Percentiles rank a stretch among this genome's conserved stretches.
These are phyloP conservation scores for Prietella phreatophila DNA, from an alignment of 2,113 vertebrate species.

Conservation along the genomic window DNA sequence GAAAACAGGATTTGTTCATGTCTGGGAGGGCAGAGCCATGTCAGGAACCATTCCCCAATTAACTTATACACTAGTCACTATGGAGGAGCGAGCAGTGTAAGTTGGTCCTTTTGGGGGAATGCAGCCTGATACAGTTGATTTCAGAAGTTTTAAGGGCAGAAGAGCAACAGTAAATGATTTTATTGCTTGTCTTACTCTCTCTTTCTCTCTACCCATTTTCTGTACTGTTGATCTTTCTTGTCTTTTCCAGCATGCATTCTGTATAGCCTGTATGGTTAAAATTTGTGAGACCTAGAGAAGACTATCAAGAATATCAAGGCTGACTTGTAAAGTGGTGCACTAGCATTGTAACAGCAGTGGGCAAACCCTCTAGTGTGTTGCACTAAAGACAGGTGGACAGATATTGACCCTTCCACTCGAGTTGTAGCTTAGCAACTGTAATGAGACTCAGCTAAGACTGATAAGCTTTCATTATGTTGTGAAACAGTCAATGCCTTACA, in stretches of 20 bases:
- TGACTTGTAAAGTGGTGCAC: neutral
- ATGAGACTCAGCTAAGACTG: neutral
- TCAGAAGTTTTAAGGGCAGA: slow-evolving; percentile 23
- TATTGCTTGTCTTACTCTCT: neutral
- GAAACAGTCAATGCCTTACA: neutral
- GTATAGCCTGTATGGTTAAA: neutral
- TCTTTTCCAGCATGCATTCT: neutral
- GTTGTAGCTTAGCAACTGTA: slow-evolving; percentile 1
- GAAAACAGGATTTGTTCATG: slow-evolving; percentile 22
- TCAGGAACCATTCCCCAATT: slow-evolving; percentile 32
- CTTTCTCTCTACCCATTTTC: slow-evolving; percentile 43
- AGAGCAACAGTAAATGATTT: slow-evolving; percentile 34
- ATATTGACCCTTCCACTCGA: slow-evolving; percentile 3
- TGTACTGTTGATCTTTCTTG: slow-evolving; percentile 52
- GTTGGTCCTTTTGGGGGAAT: neutral
- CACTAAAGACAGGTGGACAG: neutral
- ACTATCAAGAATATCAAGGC: neutral
- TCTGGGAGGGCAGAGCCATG: slow-evolving; percentile 22
- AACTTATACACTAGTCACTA: slow-evolving; percentile 25
- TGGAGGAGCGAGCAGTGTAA: neutral
- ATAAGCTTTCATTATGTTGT: neutral
- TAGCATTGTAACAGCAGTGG: neutral
- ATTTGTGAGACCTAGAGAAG: neutral
- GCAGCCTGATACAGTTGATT: neutral
- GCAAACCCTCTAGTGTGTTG: neutral